Conservation (phyloP, 2,113 vertebrate species). For the Tragelaphus strepsiceros region DNA sequence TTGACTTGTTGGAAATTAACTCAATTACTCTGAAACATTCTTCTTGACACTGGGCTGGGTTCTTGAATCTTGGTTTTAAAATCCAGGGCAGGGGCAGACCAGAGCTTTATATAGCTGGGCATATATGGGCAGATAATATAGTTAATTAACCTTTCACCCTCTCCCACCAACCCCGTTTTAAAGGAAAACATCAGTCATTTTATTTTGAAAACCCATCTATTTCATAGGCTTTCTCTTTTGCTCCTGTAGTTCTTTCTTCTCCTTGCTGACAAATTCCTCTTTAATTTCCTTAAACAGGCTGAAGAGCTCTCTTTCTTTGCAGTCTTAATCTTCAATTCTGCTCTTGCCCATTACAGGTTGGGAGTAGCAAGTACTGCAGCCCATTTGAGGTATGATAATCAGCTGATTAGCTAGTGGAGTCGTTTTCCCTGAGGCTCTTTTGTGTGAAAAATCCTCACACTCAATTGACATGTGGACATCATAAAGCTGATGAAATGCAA, state of each 20-base stretch:
- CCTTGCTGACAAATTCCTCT: constrained; percentile 79
- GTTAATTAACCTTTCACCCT: constrained; percentile 84
- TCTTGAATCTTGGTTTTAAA: constrained; percentile 73
- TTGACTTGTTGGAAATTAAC: constrained; percentile 67
- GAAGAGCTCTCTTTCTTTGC: constrained; percentile 76
- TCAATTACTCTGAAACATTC: constrained; percentile 78
- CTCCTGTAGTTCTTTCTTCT: constrained; percentile 63
- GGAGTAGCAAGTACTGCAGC: constrained; percentile 85
- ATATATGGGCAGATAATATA: constrained; percentile 82
- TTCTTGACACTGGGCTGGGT: constrained; percentile 69
- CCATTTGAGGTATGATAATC: constrained; percentile 99
- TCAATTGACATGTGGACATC: constrained; percentile 99
- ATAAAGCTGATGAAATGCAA: constrained; percentile 99
- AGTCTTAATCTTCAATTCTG: constrained; percentile 84
- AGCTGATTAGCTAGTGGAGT: constrained; percentile 99
- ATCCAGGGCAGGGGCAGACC: constrained; percentile 52
- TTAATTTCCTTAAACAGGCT: constrained; percentile 81
- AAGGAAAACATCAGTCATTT: constrained; percentile 74
- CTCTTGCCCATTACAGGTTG: constrained; percentile 82
- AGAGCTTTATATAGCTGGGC: constrained; percentile 82
- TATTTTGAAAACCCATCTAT: constrained; percentile 70
- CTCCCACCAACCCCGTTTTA: constrained; percentile 63
- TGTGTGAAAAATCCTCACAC: constrained; percentile 99
- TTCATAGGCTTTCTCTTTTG: constrained; percentile 68
- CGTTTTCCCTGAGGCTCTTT: constrained; percentile 99